Evolutionary conservation across 2,797 vertebrate species (phyloP), one percentile per base, ranked within the genome.

Genomic region (Acomys russatus): DNA sequence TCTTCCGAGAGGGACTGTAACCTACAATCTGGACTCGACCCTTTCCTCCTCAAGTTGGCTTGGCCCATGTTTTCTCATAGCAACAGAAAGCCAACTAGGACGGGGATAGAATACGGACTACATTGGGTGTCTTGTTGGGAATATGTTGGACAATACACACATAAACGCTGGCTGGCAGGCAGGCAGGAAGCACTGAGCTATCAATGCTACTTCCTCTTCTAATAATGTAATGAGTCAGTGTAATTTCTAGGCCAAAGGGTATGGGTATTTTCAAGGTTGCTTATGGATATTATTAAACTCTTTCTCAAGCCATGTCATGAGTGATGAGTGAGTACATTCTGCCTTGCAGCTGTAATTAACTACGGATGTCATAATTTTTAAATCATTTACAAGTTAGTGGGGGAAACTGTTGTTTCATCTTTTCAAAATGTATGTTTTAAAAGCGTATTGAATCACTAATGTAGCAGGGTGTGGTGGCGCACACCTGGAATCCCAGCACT

Each of bases 231-330:
- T 1, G 25, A 20, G 86, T 20, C 70, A 4, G 1, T 87, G 1
- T 83, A 38, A 74, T 87, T 92, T 91, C 61, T 91, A 78, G 78
- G 28, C 71, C 64, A 87, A 79, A 77, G 23, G 25, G 83, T 70
- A 54, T 51, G 54, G 80, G 9, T 94, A 61, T 93, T 78, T 96
- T 92, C 38, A 94, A 66, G 33, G 87, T 74, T 90, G 12, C 92
- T 90, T 73, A 89, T 87, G 70, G 68, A 79, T 11, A 20, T 64
- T 92, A 63, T 22, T 94, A 71, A 92, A 90, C 77, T 95, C 80
- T 79, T 56, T 89, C 30, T 96, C 18, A 92, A 87, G 59, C 59
- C 79, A 1, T 68, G 83, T 33, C 79, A 61, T 73, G 61, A 93
- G 77, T 49, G 49, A 79, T 76, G 1, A 56, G 12, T 88, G 49